Evolutionary conservation across 2,113 vertebrate species (phyloP), one percentile per base, ranked within the genome.

Genomic region (Corvus cornix): DNA sequence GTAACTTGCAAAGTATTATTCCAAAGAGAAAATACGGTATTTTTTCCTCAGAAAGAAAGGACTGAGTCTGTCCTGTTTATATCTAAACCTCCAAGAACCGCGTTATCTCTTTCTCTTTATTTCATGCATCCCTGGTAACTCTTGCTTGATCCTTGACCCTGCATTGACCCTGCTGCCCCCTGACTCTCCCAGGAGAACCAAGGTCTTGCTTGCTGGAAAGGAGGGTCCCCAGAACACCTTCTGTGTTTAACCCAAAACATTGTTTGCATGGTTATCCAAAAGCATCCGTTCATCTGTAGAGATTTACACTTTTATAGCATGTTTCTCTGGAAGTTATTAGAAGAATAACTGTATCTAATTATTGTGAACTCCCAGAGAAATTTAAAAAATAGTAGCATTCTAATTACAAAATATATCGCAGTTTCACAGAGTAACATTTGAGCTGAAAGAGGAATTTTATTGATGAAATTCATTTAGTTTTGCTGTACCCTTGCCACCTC

Each of bases 271-370:
- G 6, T 84, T 81, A 75, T 95, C 72, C 53, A 75, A 62, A 84
- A 63, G 17, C 31, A 68, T 87, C 7, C 0, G 9, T 87, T 88
- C 19, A 62, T 87, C 85, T 95, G 49, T 19, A 66, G 74, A 81
- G 46, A 66, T 91, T 69, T 62, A 31, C 16, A 41, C 39, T 24
- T 24, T 84, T 64, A 46, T 77, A 86, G 48, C 2, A 1, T 55
- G 8, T 75, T 95, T 90, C 55, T 93, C 52, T 46, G 37, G 67
- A 93, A 96, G 44, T 88, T 96, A 74, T 53, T 85, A 66, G 49
- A 74, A 63, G 10, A 90, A 16, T 64, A 91, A 68, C 62, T 84
- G 23, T 52, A 33, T 87, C 39, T 87, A 69, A 84, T 88, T 94
- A 53, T 55, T 77, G 43, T 87, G 30, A 17, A 81, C n/a, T 90